Evolutionary conservation across 2,797 vertebrate genomes (phyloP).

Genomic region (Cyclopterus lumpus): DNA sequence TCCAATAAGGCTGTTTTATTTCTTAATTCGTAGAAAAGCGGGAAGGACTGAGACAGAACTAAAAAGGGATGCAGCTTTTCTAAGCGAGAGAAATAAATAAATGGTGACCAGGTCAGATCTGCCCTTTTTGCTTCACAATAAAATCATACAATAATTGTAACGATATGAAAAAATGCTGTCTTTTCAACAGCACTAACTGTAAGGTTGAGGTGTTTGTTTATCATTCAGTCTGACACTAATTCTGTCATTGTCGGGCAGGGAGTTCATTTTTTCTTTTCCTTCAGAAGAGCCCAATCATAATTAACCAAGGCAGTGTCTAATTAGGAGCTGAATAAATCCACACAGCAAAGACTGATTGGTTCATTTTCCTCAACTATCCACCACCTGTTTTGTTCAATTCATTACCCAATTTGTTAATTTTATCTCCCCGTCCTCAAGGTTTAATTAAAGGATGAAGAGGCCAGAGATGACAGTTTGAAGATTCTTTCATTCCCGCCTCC

Average conservation of each 20-base stretch:
- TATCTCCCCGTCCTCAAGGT: slow-evolving; percentile 82
- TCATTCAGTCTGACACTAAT: slow-evolving; percentile 77
- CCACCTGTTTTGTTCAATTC: slow-evolving; percentile 87
- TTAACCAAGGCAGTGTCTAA: slow-evolving; percentile 87
- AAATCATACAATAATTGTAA: slow-evolving; percentile 2
- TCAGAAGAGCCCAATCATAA: slow-evolving; percentile 85
- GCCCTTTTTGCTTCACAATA: not conserved
- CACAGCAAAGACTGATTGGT: slow-evolving; percentile 86
- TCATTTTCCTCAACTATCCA: slow-evolving; percentile 85
- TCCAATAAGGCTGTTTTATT: not conserved
- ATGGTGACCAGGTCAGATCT: not conserved
- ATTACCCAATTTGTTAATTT: slow-evolving; percentile 88
- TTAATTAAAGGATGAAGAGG: slow-evolving; percentile 85
- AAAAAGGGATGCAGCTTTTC: not conserved
- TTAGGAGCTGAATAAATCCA: slow-evolving; percentile 86
- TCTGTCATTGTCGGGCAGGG: slow-evolving; percentile 66
- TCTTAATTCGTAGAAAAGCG: not conserved
- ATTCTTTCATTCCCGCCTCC: slow-evolving; percentile 71
- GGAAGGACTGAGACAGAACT: not conserved
- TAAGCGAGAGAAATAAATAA: not conserved
- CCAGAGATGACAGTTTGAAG: slow-evolving; percentile 84
- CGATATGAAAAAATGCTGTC: not conserved
- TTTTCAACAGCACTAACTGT: slow-evolving; percentile 49
- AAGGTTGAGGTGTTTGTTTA: slow-evolving; percentile 80
- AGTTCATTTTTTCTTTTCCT: slow-evolving; percentile 48